phyloP scores from a whole-genome alignment of 2,888 invertebrate species.

The Nomada goodeniana region DNA sequence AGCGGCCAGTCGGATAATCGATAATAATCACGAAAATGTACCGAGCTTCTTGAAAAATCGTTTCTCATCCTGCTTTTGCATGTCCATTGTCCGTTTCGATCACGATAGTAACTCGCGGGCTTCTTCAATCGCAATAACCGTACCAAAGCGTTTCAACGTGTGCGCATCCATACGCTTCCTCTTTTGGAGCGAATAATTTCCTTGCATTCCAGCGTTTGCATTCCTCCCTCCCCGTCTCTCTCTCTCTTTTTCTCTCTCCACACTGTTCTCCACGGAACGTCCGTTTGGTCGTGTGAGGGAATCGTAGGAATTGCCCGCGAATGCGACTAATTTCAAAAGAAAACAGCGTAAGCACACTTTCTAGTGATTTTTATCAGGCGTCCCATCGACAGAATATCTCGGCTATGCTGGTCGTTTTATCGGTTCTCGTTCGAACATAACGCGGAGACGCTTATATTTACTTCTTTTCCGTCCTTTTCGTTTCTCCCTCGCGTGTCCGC shows the following conservation, averaged over 20 bases:
- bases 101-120: neutral
- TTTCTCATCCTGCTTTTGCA: neutral
- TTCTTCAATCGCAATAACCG: neutral
- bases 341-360: constrained; percentile 17
- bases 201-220: constrained; percentile 8
- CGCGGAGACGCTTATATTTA: too few relatives aligned
- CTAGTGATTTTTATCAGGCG: constrained; percentile 21
- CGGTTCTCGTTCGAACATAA: constrained; percentile 3
- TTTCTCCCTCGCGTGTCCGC: neutral
- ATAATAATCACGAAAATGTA: too few relatives aligned
- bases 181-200: constrained; percentile 17
- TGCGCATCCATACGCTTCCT: constrained; percentile 9
- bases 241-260: neutral
- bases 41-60: neutral
- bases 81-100: neutral
- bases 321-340: constrained; percentile 23
- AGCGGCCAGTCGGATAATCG: too few relatives aligned
- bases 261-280: neutral
- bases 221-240: neutral
- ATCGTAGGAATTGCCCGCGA: constrained; percentile 8
- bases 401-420: neutral
- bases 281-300: neutral
- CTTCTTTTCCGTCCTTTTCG: neutral
- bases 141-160: neutral
- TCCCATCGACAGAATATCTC: constrained; percentile 13